These are phyloP conservation scores for Leptodactylus fuscus DNA, from an alignment of 2,113 vertebrate genomes.

Conservation along the genomic window DNA sequence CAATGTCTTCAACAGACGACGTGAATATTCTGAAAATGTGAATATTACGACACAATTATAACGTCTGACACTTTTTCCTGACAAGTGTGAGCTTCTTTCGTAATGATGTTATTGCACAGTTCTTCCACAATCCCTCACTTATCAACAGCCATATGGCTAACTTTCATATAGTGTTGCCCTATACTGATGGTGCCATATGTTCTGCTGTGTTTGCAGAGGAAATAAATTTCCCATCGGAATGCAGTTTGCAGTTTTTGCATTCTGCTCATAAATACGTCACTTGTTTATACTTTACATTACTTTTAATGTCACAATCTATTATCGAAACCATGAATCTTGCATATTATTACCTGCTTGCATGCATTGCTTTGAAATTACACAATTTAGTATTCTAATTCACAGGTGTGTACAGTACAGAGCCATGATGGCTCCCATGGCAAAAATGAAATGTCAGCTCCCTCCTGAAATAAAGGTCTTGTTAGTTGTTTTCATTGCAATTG, in stretches of 20 bases:
- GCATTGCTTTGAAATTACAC: not conserved
- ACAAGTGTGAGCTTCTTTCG: not conserved
- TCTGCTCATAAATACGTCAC: slow-evolving; percentile 26
- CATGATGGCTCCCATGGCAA: not conserved
- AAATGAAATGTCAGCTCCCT: not conserved
- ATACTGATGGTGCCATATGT: slow-evolving; percentile 41
- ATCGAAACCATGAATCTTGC: not conserved
- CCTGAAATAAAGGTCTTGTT: not conserved
- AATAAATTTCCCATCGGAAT: slow-evolving; percentile 42
- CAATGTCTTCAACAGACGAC: too few relatives aligned
- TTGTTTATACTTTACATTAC: slow-evolving; percentile 1
- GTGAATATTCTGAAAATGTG: too few relatives aligned
- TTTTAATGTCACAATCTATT: slow-evolving; percentile 32
- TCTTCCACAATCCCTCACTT: slow-evolving; percentile 24
- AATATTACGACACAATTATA: not conserved
- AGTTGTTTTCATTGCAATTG: too few relatives aligned
- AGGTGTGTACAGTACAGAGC: not conserved
- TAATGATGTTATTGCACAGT: not conserved
- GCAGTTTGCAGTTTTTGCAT: slow-evolving; percentile 17
- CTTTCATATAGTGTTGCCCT: slow-evolving; percentile 34
- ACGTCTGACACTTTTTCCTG: not conserved
- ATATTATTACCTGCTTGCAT: not conserved
- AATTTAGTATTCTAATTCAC: not conserved
- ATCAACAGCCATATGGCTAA: slow-evolving; percentile 36
- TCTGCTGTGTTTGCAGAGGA: slow-evolving; percentile 36